These are phyloP conservation scores for Pterocles gutturalis DNA, from an alignment of 2,113 vertebrate species.

Conservation along the genomic window DNA sequence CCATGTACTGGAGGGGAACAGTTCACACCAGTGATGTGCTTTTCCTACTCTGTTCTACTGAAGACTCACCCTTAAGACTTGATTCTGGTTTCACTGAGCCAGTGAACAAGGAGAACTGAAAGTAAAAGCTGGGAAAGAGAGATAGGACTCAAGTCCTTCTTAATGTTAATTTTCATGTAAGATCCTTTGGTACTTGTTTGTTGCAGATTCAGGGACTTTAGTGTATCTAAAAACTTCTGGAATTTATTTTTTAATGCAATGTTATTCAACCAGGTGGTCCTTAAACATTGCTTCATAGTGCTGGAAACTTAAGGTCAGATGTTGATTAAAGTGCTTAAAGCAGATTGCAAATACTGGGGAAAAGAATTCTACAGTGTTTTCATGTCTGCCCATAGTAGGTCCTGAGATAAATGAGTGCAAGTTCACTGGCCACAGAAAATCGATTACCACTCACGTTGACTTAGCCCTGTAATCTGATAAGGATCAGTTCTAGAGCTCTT, in stretches of 20 bases:
- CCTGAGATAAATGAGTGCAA: not conserved
- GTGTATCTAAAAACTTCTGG: not conserved
- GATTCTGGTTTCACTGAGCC: not conserved
- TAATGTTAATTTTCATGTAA: not conserved
- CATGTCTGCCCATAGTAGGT: not conserved
- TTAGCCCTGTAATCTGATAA: not conserved
- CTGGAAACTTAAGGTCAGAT: not conserved
- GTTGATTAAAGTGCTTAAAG: not conserved
- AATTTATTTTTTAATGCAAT: not conserved
- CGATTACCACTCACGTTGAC: not conserved
- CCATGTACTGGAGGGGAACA: too few species aligned
- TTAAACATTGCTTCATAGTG: not conserved
- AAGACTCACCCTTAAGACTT: not conserved
- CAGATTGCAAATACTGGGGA: not conserved
- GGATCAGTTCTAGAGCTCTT: not conserved
- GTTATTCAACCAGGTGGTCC: not conserved
- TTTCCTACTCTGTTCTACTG: not conserved
- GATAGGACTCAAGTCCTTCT: not conserved
- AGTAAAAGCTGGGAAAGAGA: not conserved
- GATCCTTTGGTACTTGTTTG: not conserved
- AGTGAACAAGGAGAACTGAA: not conserved
- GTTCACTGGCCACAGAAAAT: not conserved
- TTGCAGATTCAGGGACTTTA: not conserved
- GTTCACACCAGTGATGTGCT: not conserved
- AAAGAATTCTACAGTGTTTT: not conserved